These are phyloP conservation scores for Oenanthe oenanthe DNA, from an alignment of 2,113 vertebrate genomes.

Conservation along the genomic window DNA sequence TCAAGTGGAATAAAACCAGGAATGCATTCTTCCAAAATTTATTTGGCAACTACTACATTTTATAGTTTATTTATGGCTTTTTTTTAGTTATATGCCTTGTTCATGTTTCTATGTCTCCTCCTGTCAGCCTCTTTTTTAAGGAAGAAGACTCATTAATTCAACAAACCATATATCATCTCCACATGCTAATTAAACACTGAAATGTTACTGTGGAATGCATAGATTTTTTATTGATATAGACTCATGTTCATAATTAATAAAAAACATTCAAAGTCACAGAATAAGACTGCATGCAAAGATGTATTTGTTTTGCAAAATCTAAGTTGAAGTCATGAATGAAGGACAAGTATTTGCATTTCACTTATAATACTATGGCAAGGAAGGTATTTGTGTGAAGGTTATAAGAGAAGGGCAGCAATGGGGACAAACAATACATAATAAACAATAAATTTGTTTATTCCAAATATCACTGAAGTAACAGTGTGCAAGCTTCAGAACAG, in stretches of 20 bases:
- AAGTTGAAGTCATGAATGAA: not conserved
- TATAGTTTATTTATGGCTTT: not conserved
- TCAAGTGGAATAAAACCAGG: not conserved
- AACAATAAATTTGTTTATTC: not conserved
- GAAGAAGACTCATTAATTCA: not conserved
- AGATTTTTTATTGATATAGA: not conserved
- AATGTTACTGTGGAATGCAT: not conserved
- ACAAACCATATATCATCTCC: not conserved
- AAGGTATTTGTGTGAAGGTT: not conserved
- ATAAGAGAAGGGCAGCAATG: not conserved
- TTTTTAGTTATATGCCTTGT: not conserved
- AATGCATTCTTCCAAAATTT: not conserved
- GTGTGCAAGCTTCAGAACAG: not conserved
- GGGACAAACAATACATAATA: not conserved
- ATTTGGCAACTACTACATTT: not conserved
- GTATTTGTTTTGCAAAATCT: not conserved
- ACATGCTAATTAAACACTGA: not conserved
- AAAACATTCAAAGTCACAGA: not conserved
- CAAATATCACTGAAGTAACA: not conserved
- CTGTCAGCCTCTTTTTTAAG: not conserved
- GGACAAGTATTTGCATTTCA: not conserved
- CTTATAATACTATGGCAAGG: not conserved
- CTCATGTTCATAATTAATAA: not conserved
- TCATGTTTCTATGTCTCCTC: not conserved
- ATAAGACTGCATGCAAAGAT: not conserved